Conservation (phyloP, 2,797 vertebrate genomes). For the Morelia viridis region DNA sequence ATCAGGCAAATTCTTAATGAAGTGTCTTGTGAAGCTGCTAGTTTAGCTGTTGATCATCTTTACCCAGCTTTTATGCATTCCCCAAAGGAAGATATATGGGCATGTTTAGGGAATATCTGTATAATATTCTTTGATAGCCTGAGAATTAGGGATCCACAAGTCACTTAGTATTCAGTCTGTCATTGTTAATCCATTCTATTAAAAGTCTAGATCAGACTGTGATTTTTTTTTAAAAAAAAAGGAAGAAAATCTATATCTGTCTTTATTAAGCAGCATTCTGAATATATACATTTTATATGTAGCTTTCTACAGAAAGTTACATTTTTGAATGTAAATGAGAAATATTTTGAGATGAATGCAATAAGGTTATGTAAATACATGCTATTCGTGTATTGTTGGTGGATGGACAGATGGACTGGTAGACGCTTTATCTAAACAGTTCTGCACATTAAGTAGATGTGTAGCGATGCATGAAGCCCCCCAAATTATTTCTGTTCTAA, state of each 20-base stretch:
- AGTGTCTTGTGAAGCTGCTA: not conserved
- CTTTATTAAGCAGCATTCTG: not conserved
- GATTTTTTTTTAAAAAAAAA: not conserved
- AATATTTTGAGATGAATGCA: not conserved
- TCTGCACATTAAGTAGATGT: not conserved
- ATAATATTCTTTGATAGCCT: not conserved
- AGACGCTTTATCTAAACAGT: not conserved
- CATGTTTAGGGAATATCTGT: not conserved
- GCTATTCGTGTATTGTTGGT: not conserved
- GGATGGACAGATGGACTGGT: not conserved
- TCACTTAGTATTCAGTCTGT: not conserved
- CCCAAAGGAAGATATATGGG: not conserved
- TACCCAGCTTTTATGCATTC: not conserved
- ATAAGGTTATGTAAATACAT: not conserved
- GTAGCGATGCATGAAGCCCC: rapidly evolving
- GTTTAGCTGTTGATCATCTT: not conserved
- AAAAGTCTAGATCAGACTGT: not conserved
- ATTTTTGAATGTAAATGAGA: not conserved
- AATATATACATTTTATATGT: not conserved
- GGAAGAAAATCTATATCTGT: not conserved
- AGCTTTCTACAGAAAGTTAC: not conserved
- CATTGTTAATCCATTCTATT: not conserved
- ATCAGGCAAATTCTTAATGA: not conserved
- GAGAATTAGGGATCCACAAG: not conserved
- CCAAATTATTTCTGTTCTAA: not conserved